Evolutionary conservation across 1,140 invertebrate genomes (phyloP).

Genomic region (Solen grandis): DNA sequence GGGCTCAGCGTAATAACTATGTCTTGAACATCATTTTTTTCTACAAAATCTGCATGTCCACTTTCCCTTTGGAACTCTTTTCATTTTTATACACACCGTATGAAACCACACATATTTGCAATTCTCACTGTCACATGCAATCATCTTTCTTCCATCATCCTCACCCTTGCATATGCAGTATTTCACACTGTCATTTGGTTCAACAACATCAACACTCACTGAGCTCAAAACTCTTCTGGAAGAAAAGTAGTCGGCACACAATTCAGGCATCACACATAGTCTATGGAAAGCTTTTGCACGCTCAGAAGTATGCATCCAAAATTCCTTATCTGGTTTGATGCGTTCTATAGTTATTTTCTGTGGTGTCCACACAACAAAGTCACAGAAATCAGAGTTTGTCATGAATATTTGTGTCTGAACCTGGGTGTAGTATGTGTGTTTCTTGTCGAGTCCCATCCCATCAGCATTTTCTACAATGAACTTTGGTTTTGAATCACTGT

Average conservation of each 20-base stretch:
- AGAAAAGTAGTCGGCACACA: constrained; percentile 22
- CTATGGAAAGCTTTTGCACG: constrained; percentile 8
- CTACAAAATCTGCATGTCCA: no score
- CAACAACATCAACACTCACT: no score
- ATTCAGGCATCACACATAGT: no score
- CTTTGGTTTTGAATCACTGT: no score
- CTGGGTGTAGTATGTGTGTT: constrained; percentile 45
- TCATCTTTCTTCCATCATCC: constrained; percentile 33
- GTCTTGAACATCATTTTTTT: no score
- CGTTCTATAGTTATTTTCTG: constrained; percentile 17
- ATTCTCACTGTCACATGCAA: constrained; percentile 46
- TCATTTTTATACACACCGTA: constrained; percentile 38
- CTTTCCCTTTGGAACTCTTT: no score
- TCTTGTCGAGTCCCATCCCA: constrained; percentile 14
- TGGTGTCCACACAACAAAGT: constrained; percentile 43
- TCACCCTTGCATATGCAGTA: no score
- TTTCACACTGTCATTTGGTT: no score
- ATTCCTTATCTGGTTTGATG: constrained; percentile 20
- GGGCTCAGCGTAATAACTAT: no score
- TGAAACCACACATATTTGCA: constrained; percentile 47
- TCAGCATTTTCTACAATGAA: background rate
- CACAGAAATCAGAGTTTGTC: constrained; percentile 1
- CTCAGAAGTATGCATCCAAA: constrained; percentile 4
- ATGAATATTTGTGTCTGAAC: constrained; percentile 37
- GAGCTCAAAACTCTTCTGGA: no score